These are phyloP conservation scores for Dione vanillae DNA, from an alignment of 2,888 invertebrate genomes.

Conservation along the genomic window DNA sequence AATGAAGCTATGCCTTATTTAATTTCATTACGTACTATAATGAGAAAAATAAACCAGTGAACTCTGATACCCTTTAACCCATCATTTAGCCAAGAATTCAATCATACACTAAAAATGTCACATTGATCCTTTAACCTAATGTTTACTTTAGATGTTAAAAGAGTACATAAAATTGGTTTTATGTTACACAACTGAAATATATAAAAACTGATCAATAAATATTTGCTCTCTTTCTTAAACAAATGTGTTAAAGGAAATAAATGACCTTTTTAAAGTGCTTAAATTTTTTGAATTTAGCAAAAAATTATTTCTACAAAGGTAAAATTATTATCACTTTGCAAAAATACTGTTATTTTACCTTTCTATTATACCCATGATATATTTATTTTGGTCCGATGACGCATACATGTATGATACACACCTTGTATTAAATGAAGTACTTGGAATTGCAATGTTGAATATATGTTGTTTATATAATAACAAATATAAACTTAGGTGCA, in stretches of 20 bases:
- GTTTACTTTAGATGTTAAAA: background rate
- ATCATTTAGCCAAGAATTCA: background rate
- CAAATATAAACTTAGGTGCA: background rate
- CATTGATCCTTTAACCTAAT: background rate
- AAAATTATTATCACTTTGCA: background rate
- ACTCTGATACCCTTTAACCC: constrained; percentile 17
- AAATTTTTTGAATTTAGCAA: no score
- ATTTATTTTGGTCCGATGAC: background rate
- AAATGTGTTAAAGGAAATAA: no score
- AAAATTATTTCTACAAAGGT: no score
- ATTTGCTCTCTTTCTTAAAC: no score
- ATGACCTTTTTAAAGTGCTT: no score
- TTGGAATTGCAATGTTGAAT: background rate
- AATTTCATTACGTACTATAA: background rate
- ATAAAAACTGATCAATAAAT: no score
- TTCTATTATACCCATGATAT: background rate
- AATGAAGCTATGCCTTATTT: background rate
- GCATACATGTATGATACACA: constrained; percentile 1
- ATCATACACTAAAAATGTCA: background rate
- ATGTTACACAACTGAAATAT: no score
- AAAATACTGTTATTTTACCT: background rate
- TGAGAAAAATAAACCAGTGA: constrained; percentile 3
- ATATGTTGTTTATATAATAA: no score
- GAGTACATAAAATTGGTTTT: no score
- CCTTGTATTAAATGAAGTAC: background rate